Evolutionary conservation across 2,797 vertebrate genomes (phyloP).

Genomic region (Clangula hyemalis): DNA sequence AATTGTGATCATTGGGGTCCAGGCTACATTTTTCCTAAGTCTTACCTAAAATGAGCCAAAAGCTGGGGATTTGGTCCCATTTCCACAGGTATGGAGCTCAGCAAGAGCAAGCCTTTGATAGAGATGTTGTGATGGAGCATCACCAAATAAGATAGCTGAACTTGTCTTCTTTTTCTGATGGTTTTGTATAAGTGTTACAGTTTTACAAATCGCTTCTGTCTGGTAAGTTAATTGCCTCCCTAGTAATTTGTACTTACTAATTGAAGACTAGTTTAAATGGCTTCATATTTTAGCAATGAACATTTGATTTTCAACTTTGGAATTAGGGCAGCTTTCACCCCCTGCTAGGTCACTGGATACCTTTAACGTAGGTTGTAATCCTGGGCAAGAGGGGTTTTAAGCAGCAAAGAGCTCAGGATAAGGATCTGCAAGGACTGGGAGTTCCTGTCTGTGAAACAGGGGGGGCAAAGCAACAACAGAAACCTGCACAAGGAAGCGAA

Average conservation of each 20-base stretch:
- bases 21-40: background rate
- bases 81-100: background rate
- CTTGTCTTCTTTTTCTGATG: background rate
- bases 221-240: background rate
- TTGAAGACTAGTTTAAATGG: background rate
- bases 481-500: background rate
- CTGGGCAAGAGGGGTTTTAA: background rate
- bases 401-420: background rate
- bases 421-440: background rate
- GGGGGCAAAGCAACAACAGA: background rate
- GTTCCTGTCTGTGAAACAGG: background rate
- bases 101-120: background rate
- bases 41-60: background rate
- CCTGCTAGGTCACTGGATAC: background rate
- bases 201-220: background rate
- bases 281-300: conserved; percentile 22
- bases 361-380: background rate
- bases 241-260: background rate
- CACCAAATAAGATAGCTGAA: background rate
- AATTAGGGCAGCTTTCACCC: background rate
- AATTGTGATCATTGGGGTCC: background rate
- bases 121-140: background rate
- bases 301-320: background rate
- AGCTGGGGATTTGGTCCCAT: background rate
- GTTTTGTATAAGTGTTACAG: background rate